Percentiles rank a stretch among this genome's conserved stretches.
Conservation (phyloP, 2,888 invertebrate genomes). For the Metallyticus violacea region DNA sequence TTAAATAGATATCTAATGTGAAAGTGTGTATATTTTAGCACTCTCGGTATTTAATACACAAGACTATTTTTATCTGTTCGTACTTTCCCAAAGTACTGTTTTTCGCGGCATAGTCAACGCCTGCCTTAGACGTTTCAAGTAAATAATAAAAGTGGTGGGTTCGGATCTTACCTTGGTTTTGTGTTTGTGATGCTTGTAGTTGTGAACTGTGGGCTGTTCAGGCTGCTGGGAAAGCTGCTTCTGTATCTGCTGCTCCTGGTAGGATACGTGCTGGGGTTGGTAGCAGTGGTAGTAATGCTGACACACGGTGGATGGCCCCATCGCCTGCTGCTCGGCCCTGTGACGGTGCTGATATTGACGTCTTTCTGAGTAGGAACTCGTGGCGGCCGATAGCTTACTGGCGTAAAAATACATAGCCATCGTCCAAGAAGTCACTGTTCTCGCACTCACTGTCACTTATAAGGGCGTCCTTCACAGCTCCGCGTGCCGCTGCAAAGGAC, state of each 20-base stretch:
- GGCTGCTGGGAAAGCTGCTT: not conserved
- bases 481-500: not conserved
- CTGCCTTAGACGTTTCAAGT: too few relatives aligned
- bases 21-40: too few relatives aligned
- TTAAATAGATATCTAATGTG: too few relatives aligned
- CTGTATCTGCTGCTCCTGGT: not conserved
- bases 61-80: too few relatives aligned
- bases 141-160: too few relatives aligned
- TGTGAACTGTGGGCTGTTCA: not conserved
- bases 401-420: not conserved
- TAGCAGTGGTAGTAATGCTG: not conserved
- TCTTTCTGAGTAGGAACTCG: not conserved
- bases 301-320: not conserved
- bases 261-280: not conserved
- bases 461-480: not conserved
- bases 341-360: not conserved
- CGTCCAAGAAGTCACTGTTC: not conserved
- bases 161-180: not conserved
- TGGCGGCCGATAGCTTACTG: not conserved
- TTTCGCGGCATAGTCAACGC: too few relatives aligned
- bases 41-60: too few relatives aligned
- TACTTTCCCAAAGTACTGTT: too few relatives aligned
- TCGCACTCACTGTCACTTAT: not conserved
- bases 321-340: not conserved
- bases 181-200: not conserved